Evolutionary conservation across 1,140 invertebrate species (phyloP).

Genomic region (Mycetomoellerius zeteki): DNA sequence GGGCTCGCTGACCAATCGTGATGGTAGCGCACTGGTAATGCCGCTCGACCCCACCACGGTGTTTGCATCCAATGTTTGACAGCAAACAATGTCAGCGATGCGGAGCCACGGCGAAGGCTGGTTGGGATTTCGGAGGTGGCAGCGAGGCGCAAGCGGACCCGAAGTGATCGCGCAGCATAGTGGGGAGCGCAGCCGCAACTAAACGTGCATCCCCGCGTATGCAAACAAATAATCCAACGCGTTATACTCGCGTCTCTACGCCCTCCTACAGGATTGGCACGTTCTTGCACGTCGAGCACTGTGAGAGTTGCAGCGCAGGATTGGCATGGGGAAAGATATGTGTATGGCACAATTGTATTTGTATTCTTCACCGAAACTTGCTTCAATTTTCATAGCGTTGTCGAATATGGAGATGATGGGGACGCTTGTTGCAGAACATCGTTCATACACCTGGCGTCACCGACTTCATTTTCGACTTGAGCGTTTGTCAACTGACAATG

Average conservation of each 20-base stretch:
- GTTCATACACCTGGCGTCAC: conserved; percentile 37
- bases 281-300: conserved; percentile 25
- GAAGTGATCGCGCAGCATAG: conserved; percentile 34
- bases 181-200: conserved; percentile 83
- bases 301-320: neutral
- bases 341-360: neutral
- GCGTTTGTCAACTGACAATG: conserved; percentile 12
- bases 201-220: conserved; percentile 69
- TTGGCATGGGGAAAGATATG: neutral
- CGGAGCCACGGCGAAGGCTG: conserved; percentile 58
- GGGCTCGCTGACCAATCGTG: conserved; percentile 70
- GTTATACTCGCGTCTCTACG: conserved; percentile 67
- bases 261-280: conserved; percentile 58
- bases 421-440: neutral
- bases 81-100: conserved; percentile 83
- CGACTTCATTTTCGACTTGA: conserved; percentile 6
- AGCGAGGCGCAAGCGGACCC: conserved; percentile 16
- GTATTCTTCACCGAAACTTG: conserved; percentile 33
- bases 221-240: conserved; percentile 80
- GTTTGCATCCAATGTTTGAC: conserved; percentile 84
- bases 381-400: conserved; percentile 4
- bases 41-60: conserved; percentile 64
- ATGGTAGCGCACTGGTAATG: neutral
- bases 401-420: conserved; percentile 21
- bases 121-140: conserved; percentile 71